These are phyloP conservation scores for Drosophila antonietae DNA, from an alignment of 2,888 invertebrate species.

Conservation along the genomic window DNA sequence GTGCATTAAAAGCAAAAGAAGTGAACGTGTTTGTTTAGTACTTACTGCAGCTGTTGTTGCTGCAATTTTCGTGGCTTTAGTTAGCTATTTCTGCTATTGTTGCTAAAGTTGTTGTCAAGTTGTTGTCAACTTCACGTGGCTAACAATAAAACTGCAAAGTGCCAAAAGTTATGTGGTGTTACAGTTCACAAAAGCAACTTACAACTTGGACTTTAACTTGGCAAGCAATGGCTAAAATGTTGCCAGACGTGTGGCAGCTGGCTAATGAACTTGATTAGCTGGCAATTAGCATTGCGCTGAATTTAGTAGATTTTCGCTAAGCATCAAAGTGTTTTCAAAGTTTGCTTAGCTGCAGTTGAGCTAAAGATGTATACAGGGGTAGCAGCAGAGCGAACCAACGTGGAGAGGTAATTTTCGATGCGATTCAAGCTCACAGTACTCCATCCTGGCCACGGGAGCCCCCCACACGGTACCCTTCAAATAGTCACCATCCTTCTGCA, in stretches of 20 bases:
- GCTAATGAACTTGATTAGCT: constrained; percentile 7
- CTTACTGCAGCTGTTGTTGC: constrained; percentile 3
- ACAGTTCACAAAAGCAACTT: constrained; percentile 11
- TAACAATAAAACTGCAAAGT: constrained; percentile 29
- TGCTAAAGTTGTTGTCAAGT: constrained; percentile 30
- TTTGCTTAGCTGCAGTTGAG: constrained; percentile 2
- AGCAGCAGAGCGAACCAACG: no score
- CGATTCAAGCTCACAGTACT: no score
- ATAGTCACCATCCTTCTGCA: no score
- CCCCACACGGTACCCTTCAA: no score
- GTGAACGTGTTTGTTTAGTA: constrained; percentile 11
- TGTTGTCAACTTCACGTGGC: constrained; percentile 6
- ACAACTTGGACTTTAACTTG: constrained; percentile 6
- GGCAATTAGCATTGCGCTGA: not conserved
- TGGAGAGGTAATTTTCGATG: no score
- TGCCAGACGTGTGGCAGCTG: constrained; percentile 2
- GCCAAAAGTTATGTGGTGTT: constrained; percentile 13
- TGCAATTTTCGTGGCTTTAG: not conserved
- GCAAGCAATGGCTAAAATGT: not conserved
- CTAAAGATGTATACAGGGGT: not conserved
- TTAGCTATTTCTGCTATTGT: not conserved
- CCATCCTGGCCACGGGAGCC: no score
- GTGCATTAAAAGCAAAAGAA: constrained; percentile 7
- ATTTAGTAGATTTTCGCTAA: not conserved
- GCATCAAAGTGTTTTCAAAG: not conserved